A percentile compares a stretch with the other conserved stretches of the same genome.
Conservation (phyloP, 2,113 vertebrate genomes). For the Channa argus region DNA sequence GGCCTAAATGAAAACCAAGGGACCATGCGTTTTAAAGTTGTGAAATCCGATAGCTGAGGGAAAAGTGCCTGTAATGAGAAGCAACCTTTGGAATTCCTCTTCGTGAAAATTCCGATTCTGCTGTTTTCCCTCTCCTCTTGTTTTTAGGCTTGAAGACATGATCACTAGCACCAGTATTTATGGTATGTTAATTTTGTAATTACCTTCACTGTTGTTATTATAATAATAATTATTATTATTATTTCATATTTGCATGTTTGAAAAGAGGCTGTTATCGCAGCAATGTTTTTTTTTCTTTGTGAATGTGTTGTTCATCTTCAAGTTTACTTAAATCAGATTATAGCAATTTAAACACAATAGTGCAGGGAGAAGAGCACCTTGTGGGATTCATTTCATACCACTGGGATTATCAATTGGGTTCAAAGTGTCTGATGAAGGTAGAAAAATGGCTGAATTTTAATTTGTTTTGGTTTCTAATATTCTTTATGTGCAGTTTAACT, state of each 20-base stretch:
- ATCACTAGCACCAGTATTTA: slow-evolving; percentile 99
- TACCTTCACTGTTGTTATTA: slow-evolving; percentile 76
- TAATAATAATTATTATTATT: not conserved
- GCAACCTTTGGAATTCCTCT: slow-evolving; percentile 99
- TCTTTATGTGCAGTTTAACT: slow-evolving; percentile 24
- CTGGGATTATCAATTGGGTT: slow-evolving; percentile 38
- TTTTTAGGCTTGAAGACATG: slow-evolving; percentile 97
- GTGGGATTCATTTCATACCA: slow-evolving; percentile 42
- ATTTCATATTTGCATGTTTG: slow-evolving; percentile 43
- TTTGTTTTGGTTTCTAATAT: slow-evolving; percentile 42
- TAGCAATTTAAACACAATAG: slow-evolving; percentile 4
- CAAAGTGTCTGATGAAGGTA: slow-evolving; percentile 19
- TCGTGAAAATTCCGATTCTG: slow-evolving; percentile 97
- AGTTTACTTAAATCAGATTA: slow-evolving; percentile 37
- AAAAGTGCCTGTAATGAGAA: slow-evolving; percentile 98
- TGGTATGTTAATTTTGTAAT: slow-evolving; percentile 95
- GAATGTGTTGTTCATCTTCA: slow-evolving; percentile 58
- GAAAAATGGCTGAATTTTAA: slow-evolving; percentile 37
- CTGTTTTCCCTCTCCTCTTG: slow-evolving; percentile 85
- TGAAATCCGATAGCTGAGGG: slow-evolving; percentile 97
- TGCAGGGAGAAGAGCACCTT: slow-evolving; percentile 10
- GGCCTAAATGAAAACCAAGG: slow-evolving; percentile 89
- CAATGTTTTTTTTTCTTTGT: slow-evolving; percentile 31
- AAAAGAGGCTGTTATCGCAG: slow-evolving; percentile 22
- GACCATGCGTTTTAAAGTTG: slow-evolving; percentile 90